Evolutionary conservation across 1,140 invertebrate genomes (phyloP).

Genomic region (Paraescarpia echinospica): DNA sequence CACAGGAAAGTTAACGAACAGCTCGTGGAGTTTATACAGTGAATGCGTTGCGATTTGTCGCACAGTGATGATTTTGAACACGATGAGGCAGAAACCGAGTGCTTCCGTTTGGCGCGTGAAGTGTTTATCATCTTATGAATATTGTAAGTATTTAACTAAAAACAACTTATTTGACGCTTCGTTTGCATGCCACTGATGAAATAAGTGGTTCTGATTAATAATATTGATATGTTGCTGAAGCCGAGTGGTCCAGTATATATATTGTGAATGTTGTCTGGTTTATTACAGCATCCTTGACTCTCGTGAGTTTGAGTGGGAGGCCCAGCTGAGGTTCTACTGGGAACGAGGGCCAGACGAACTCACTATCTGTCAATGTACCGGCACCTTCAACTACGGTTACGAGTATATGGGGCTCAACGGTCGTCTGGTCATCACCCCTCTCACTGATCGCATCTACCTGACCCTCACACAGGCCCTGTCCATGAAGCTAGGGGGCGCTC

Average conservation of each 20-base stretch:
- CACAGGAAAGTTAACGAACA: too few relatives aligned
- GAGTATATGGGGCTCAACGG: constrained; percentile 93
- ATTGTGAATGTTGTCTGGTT: too few relatives aligned
- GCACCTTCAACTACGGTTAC: constrained; percentile 85
- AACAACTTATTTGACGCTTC: too few relatives aligned
- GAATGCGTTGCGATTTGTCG: too few relatives aligned
- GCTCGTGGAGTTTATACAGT: too few relatives aligned
- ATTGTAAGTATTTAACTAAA: too few relatives aligned
- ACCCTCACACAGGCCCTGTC: constrained; percentile 77
- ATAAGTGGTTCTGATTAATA: not conserved
- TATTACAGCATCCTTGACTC: constrained; percentile 72
- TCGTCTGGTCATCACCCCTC: constrained; percentile 83
- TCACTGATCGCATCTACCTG: constrained; percentile 88
- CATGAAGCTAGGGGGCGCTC: constrained; percentile 85
- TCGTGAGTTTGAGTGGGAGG: constrained; percentile 88
- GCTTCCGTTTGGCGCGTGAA: too few relatives aligned
- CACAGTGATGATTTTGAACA: too few relatives aligned
- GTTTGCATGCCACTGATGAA: too few relatives aligned
- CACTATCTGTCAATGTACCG: constrained; percentile 81
- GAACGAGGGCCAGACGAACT: constrained; percentile 78
- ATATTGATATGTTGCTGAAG: not conserved
- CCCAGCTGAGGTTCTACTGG: constrained; percentile 90
- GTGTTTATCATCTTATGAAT: too few relatives aligned
- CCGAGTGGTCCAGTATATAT: too few relatives aligned
- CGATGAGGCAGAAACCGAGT: too few relatives aligned